Percentiles rank a stretch among this genome's conserved stretches.
Evolutionary conservation across 2,113 vertebrate genomes (phyloP).

Genomic region (Noturus placidus): DNA sequence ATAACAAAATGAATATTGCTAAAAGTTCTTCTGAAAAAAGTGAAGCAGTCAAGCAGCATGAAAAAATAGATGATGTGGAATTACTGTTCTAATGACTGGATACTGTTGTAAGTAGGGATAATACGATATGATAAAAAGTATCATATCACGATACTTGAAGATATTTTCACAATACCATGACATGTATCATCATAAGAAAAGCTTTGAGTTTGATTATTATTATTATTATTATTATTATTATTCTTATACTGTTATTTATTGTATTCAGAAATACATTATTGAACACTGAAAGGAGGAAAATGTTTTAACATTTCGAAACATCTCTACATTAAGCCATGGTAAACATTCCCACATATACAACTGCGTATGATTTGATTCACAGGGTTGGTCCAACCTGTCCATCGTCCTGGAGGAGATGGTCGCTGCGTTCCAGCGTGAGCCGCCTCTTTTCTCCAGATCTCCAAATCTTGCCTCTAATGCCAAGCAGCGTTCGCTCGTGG

Average conservation of each 20-base stretch:
- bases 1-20: not conserved
- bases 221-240: too few species aligned
- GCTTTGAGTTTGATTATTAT: too few species aligned
- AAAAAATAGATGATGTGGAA: not conserved
- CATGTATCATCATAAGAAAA: not conserved
- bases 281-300: too few species aligned
- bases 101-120: not conserved
- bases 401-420: constrained; percentile 72
- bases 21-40: not conserved
- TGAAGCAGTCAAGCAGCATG: not conserved
- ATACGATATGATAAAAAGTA: not conserved
- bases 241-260: not conserved
- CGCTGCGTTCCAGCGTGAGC: constrained; percentile 66
- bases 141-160: not conserved
- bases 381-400: constrained; percentile 69
- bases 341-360: not conserved
- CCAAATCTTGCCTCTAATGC: constrained; percentile 16
- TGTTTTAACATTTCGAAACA: not conserved
- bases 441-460: constrained; percentile 64
- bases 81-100: not conserved
- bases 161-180: not conserved
- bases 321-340: not conserved
- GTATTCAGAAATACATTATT: too few species aligned
- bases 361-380: not conserved
- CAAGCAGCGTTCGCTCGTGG: constrained; percentile 7